Percentiles rank a stretch among this genome's conserved stretches.
Conservation (phyloP, 2,888 invertebrate genomes). For the Opisthograptis luteolata region DNA sequence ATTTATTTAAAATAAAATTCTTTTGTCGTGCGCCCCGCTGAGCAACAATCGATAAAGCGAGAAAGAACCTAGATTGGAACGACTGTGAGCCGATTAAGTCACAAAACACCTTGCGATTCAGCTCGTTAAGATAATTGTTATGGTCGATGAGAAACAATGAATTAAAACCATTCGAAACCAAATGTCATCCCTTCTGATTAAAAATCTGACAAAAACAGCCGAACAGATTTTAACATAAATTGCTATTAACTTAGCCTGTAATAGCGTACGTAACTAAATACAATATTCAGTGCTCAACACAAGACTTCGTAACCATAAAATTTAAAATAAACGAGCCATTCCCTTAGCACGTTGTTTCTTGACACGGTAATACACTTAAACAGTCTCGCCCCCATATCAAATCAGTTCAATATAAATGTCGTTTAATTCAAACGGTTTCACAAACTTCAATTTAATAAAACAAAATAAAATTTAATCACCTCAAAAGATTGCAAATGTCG, state of each 20-base stretch:
- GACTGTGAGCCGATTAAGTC: constrained; percentile 69
- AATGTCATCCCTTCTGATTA: background rate
- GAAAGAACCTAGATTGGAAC: constrained; percentile 70
- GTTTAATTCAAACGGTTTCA: constrained; percentile 51
- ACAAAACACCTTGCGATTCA: constrained; percentile 65
- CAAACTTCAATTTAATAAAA: constrained; percentile 49
- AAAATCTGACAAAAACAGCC: background rate
- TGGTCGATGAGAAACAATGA: constrained; percentile 49
- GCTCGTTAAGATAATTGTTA: constrained; percentile 56
- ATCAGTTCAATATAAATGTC: constrained; percentile 52
- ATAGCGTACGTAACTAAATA: constrained; percentile 28
- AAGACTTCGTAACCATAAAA: constrained; percentile 33
- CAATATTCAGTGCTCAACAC: constrained; percentile 28
- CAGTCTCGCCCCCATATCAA: constrained; percentile 52
- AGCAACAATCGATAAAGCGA: constrained; percentile 74
- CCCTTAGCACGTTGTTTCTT: constrained; percentile 48
- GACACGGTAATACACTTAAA: constrained; percentile 66
- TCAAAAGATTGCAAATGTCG: constrained; percentile 12
- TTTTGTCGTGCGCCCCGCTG: constrained; percentile 78
- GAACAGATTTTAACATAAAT: constrained; percentile 11
- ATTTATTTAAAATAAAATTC: constrained; percentile 81
- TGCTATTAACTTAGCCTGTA: constrained; percentile 21
- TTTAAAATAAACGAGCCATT: constrained; percentile 45
- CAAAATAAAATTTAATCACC: constrained; percentile 25
- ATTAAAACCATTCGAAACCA: constrained; percentile 22